phyloP scores from a whole-genome alignment of 2,797 vertebrate genomes.

The Falco cherrug region DNA sequence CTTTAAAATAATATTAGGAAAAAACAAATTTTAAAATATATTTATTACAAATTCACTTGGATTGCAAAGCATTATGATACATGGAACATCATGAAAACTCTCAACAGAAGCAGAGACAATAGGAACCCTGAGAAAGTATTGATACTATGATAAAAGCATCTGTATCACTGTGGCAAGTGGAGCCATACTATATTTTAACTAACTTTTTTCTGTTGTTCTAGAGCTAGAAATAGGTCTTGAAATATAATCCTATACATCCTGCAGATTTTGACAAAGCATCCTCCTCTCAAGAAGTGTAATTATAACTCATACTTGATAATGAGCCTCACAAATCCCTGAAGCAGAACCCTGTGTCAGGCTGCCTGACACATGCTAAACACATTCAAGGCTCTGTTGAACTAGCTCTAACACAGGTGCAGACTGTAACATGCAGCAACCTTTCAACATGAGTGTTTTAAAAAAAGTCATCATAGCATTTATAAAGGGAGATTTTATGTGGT shows the following conservation, averaged over 20 bases:
- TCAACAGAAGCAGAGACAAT: background rate
- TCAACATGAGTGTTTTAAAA: background rate
- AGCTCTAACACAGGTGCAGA: background rate
- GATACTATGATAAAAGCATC: background rate
- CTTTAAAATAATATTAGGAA: background rate
- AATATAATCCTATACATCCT: background rate
- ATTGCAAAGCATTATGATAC: background rate
- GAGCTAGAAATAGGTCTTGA: background rate
- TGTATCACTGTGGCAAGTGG: background rate
- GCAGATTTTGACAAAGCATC: constrained; percentile 6
- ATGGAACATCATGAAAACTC: background rate
- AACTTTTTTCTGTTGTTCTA: background rate
- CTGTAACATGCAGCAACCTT: background rate
- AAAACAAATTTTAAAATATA: background rate
- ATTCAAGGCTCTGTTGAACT: background rate
- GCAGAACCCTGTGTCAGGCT: background rate
- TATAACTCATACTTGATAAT: background rate
- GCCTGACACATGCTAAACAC: background rate
- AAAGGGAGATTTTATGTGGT: background rate
- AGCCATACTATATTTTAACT: background rate
- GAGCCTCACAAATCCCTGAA: constrained; percentile 1
- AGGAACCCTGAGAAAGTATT: background rate
- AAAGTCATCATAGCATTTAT: background rate
- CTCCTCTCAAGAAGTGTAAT: background rate
- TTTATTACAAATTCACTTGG: background rate